phyloP scores from a whole-genome alignment of 2,113 vertebrate species.

The Manacus vitellinus region DNA sequence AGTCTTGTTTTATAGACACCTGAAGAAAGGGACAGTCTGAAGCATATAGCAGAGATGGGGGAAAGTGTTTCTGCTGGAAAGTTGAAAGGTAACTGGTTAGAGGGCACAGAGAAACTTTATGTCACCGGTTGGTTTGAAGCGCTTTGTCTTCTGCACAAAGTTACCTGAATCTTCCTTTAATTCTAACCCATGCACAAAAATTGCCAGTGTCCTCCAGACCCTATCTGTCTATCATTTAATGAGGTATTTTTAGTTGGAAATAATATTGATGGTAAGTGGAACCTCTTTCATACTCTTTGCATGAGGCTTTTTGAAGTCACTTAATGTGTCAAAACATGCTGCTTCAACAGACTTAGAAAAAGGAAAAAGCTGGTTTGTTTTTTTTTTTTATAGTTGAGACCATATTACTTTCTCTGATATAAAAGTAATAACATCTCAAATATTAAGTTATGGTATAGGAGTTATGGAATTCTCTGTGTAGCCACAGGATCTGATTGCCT shows the following conservation, averaged over 20 bases:
- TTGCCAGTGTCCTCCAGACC: neutral
- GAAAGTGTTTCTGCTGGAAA: neutral
- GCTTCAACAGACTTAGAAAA: neutral
- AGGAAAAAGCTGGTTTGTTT: neutral
- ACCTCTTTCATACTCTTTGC: neutral
- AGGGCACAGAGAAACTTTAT: neutral
- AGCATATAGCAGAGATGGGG: neutral
- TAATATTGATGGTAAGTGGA: neutral
- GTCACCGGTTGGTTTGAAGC: neutral
- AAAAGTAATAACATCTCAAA: neutral
- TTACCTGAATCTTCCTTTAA: neutral
- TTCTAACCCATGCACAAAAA: neutral
- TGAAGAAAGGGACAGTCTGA: neutral
- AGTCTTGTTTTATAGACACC: neutral
- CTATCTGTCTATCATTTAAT: neutral
- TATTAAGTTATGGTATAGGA: neutral
- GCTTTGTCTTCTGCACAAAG: neutral
- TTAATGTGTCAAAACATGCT: neutral
- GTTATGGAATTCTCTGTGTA: neutral
- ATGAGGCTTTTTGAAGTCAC: neutral
- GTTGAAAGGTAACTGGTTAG: neutral
- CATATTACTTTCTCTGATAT: neutral
- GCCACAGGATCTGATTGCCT: neutral
- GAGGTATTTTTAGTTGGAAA: neutral
- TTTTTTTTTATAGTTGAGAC: neutral